A percentile compares a stretch with the other conserved stretches of the same genome.
Evolutionary conservation across 2,888 invertebrate species (phyloP).

Genomic region (Caradrina kadenii): DNA sequence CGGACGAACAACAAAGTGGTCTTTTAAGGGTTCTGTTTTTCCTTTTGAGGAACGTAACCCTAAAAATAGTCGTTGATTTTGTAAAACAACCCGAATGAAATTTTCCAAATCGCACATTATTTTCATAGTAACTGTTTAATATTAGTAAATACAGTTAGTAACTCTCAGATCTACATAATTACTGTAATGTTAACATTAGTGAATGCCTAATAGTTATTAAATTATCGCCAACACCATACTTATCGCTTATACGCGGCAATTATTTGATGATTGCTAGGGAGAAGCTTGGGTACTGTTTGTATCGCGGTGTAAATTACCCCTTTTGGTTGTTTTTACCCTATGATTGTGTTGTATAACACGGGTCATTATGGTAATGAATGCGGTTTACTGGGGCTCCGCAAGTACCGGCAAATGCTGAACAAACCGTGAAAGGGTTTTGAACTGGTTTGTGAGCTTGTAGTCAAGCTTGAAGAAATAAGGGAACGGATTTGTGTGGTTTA

Average conservation of each 20-base stretch:
- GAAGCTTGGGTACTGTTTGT: conserved; percentile 38
- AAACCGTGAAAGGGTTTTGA: conserved; percentile 49
- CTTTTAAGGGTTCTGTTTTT: no score
- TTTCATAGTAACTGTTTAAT: conserved; percentile 7
- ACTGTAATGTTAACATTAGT: conserved; percentile 62
- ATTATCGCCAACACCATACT: conserved; percentile 71
- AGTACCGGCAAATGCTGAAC: conserved; percentile 19
- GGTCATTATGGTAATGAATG: conserved; percentile 66
- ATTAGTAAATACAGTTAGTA: conserved; percentile 47
- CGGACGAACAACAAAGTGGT: no score
- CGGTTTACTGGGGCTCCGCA: conserved; percentile 24
- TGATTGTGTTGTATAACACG: conserved; percentile 68
- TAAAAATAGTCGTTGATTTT: neutral
- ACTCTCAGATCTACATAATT: conserved; percentile 58
- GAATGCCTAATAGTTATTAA: conserved; percentile 69
- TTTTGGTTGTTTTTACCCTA: conserved; percentile 68
- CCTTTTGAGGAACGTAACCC: no score
- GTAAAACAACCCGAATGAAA: neutral
- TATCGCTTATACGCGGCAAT: conserved; percentile 71
- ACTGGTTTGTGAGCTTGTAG: conserved; percentile 43
- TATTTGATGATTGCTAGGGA: conserved; percentile 67
- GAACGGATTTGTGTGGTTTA: conserved; percentile 26
- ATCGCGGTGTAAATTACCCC: conserved; percentile 58
- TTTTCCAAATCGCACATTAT: neutral
- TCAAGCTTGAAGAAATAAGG: conserved; percentile 40